Base-by-base conservation (phyloP, 2,113 vertebrate genomes). In the Psophia crepitans region DNA sequence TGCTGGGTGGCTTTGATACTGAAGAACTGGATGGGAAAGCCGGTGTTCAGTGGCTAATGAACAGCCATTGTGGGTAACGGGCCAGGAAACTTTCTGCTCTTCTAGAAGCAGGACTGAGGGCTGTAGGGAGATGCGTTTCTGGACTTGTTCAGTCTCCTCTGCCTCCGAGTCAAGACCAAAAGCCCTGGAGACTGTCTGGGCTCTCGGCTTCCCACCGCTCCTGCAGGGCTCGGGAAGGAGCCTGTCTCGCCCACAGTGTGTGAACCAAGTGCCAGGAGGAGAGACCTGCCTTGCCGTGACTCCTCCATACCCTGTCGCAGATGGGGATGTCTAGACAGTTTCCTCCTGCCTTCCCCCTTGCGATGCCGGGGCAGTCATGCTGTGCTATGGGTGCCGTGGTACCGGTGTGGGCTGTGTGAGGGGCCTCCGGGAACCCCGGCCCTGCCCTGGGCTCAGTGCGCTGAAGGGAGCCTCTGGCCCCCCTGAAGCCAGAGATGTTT, bases 31-130 rank as follows among this genome's bases (percentile, higher is more conserved):
- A 6, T 76, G 41, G 43, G 35, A 54, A 32, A 58, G 61, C 14
- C 7, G 6, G 30, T 1, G 2, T 39, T 75, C 37, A 11, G 79
- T 21, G 37, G 54, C 70, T 39, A 8, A 4, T 39, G 81, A 39
- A 26, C 12, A 9, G 27, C 35, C 1, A 0, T 30, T 8, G 18
- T 2, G 24, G 56, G 11, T 20, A 43, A 16, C 0, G 0, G 77
- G 33, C 28, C 60, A 44, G 92, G 39, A 63, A 35, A 10, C 30
- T 8, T 70, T 54, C 66, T 65, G 63, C 39, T 41, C 5, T 24
- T 78, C 58, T 30, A 22, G 11, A 56, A 24, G 12, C 20, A 7
- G 51, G 56, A 23, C 28, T 5, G 39, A 63, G 65, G 60, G 32
- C 75, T 79, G 57, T 18, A 43, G 69, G 57, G 41, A 26, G 78